Evolutionary conservation across 1,140 invertebrate genomes (phyloP).

Genomic region (Dendroctonus valens): DNA sequence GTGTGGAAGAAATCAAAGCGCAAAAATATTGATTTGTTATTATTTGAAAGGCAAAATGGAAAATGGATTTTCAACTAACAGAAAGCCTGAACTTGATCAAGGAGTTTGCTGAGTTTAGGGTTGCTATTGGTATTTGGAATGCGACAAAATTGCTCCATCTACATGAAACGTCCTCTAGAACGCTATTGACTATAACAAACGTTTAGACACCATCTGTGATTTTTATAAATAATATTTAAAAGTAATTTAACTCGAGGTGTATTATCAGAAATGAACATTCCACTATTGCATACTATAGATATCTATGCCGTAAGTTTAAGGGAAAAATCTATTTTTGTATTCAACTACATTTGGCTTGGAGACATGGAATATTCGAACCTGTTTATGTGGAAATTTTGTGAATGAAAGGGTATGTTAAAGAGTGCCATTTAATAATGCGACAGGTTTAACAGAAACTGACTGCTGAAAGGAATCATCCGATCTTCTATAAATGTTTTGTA

Average conservation of each 20-base stretch:
- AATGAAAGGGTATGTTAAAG: constrained; percentile 7
- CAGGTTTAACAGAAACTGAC: constrained; percentile 11
- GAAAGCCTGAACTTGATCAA: too few relatives aligned
- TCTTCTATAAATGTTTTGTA: too few relatives aligned
- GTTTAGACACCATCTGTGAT: constrained; percentile 9
- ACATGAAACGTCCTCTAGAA: too few relatives aligned
- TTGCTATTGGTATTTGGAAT: too few relatives aligned
- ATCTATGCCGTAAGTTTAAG: constrained; percentile 2
- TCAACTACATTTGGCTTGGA: constrained; percentile 7
- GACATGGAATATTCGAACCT: constrained; percentile 1
- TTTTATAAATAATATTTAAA: constrained; percentile 6
- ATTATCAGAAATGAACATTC: constrained; percentile 30
- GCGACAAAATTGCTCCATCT: too few relatives aligned
- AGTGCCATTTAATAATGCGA: constrained; percentile 34
- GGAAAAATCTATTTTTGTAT: constrained; percentile 31
- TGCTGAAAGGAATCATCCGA: not conserved
- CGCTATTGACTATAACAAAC: too few relatives aligned
- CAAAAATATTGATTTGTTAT: too few relatives aligned
- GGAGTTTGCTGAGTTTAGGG: not conserved
- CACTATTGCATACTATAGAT: constrained; percentile 22
- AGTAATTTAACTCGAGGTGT: not conserved
- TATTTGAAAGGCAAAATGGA: too few relatives aligned
- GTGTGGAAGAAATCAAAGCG: too few relatives aligned
- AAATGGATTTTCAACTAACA: too few relatives aligned
- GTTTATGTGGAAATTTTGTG: not conserved